These are phyloP conservation scores for Antechinus stuartii DNA, from an alignment of 2,113 vertebrate genomes.

Conservation along the genomic window DNA sequence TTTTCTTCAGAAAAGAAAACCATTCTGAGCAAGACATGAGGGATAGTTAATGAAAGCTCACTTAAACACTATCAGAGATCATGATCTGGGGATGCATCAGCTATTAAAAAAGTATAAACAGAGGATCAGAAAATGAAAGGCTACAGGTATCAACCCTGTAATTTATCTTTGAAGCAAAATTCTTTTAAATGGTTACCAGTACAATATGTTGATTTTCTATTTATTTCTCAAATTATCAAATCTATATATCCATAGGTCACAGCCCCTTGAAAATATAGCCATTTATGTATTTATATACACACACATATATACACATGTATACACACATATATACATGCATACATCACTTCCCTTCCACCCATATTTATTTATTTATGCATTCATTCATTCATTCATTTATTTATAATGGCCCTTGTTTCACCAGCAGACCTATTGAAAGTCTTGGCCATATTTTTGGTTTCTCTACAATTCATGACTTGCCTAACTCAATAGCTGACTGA, in stretches of 20 bases:
- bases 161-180: neutral
- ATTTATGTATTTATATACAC: neutral
- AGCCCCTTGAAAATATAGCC: neutral
- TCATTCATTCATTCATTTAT: too few relatives aligned
- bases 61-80: constrained; percentile 29
- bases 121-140: neutral
- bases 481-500: neutral
- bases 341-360: too few relatives aligned
- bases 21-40: neutral
- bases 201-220: neutral
- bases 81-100: neutral
- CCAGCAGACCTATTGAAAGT: neutral
- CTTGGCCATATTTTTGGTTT: neutral
- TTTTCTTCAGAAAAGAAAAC: constrained; percentile 50
- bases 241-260: neutral
- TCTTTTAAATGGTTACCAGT: neutral
- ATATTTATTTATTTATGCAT: too few relatives aligned
- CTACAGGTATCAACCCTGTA: neutral
- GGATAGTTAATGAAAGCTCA: constrained; percentile 15
- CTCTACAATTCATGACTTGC: too few relatives aligned
- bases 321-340: too few relatives aligned
- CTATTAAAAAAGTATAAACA: neutral
- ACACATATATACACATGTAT: too few relatives aligned
- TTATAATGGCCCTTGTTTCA: neutral
- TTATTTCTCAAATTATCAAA: neutral